Conservation (phyloP, 2,113 vertebrate species). For the Nanorana parkeri region DNA sequence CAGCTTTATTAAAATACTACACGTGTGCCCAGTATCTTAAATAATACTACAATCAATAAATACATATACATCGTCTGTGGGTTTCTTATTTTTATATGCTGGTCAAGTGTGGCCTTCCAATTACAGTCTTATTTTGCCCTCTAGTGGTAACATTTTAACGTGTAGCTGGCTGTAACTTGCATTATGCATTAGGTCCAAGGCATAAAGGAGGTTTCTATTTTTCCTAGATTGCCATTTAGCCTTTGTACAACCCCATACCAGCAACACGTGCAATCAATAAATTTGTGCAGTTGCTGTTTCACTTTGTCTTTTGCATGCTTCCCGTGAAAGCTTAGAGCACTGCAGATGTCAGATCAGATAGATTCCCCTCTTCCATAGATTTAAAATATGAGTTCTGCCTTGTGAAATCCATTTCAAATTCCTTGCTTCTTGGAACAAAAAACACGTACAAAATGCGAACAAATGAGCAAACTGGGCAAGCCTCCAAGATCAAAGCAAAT, state of each 20-base stretch:
- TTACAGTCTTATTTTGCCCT: slow-evolving; percentile 39
- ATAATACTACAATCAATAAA: too few relatives aligned
- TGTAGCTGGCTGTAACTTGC: slow-evolving; percentile 26
- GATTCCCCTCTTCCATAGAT: slow-evolving; percentile 51
- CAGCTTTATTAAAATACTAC: too few relatives aligned
- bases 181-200: slow-evolving; percentile 39
- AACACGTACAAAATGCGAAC: slow-evolving; percentile 43
- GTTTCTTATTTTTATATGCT: too few relatives aligned
- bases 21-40: too few relatives aligned
- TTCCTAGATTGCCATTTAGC: slow-evolving; percentile 55
- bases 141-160: slow-evolving; percentile 20
- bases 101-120: neutral
- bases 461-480: slow-evolving; percentile 37
- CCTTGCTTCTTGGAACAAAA: slow-evolving; percentile 47
- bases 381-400: slow-evolving; percentile 49
- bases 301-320: slow-evolving; percentile 46
- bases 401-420: slow-evolving; percentile 49
- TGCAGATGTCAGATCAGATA: slow-evolving; percentile 55
- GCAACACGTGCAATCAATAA: slow-evolving; percentile 56
- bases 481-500: slow-evolving; percentile 49
- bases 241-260: slow-evolving; percentile 47
- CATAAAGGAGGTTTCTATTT: slow-evolving; percentile 46
- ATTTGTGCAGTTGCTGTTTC: slow-evolving; percentile 43
- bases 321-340: slow-evolving; percentile 39
- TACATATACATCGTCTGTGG: too few relatives aligned